Evolutionary conservation across 1,140 invertebrate genomes (phyloP).

Genomic region (Nasonia giraulti): DNA sequence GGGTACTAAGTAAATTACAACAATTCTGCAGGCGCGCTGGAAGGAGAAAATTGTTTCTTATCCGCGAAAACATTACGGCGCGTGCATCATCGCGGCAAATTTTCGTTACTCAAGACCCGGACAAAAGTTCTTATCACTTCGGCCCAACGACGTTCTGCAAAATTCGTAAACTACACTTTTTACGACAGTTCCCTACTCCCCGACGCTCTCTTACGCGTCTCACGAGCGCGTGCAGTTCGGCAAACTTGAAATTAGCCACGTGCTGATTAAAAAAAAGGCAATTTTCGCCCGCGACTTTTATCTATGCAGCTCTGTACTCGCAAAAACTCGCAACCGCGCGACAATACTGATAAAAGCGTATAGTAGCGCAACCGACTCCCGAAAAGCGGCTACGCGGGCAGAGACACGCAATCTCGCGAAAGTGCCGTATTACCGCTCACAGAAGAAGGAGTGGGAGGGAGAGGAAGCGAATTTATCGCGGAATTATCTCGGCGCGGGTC

Average conservation of each 20-base stretch:
- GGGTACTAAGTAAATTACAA: background rate
- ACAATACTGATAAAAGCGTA: background rate
- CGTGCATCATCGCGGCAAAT: background rate
- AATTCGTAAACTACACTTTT: constrained; percentile 43
- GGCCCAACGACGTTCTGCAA: constrained; percentile 17
- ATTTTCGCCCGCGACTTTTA: constrained; percentile 41
- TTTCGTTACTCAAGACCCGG: constrained; percentile 10
- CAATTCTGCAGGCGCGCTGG: background rate
- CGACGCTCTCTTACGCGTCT: background rate
- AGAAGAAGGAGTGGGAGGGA: no score
- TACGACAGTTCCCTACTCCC: constrained; percentile 15
- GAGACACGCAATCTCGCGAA: constrained; percentile 15
- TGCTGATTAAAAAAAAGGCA: constrained; percentile 49
- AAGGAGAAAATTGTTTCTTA: background rate
- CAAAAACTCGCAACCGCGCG: background rate
- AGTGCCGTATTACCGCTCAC: background rate
- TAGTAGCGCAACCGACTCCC: background rate
- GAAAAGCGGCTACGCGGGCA: background rate
- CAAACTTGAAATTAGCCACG: constrained; percentile 47
- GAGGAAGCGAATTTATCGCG: background rate
- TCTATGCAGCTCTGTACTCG: background rate
- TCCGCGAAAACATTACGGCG: background rate
- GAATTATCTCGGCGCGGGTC: constrained; percentile 22
- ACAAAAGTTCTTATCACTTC: constrained; percentile 37
- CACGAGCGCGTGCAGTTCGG: background rate